phyloP scores from a whole-genome alignment of 1,140 invertebrate species.

The Cephus cinctus region DNA sequence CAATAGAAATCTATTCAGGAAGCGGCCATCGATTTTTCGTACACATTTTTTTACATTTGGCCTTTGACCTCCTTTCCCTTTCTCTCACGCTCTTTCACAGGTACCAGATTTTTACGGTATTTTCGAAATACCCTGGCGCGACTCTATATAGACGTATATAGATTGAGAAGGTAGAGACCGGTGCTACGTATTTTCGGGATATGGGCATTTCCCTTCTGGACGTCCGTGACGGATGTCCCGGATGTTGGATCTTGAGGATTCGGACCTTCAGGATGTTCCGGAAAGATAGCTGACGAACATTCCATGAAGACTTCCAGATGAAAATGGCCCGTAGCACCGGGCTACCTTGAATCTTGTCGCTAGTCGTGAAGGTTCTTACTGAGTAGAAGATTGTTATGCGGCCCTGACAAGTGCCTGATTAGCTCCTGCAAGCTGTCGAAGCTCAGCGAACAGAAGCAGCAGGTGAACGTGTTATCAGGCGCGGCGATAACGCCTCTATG shows the following conservation, averaged over 20 bases:
- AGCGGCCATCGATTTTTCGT: no score
- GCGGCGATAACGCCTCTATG: constrained; percentile 81
- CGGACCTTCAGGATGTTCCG: neutral
- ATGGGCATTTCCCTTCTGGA: no score
- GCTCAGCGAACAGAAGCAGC: constrained; percentile 80
- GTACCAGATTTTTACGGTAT: no score
- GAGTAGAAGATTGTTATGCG: constrained; percentile 80
- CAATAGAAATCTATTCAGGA: no score
- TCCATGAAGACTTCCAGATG: neutral
- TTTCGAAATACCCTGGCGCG: no score
- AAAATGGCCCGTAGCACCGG: constrained; percentile 23
- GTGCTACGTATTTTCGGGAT: no score
- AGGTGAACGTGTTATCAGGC: constrained; percentile 70
- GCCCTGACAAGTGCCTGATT: constrained; percentile 80
- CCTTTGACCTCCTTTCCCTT: no score
- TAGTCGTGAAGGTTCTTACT: constrained; percentile 81
- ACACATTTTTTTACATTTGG: no score
- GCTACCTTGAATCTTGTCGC: constrained; percentile 39
- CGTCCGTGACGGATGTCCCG: constrained; percentile 6
- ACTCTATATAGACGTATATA: no score
- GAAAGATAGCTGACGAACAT: neutral
- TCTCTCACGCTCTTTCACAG: no score
- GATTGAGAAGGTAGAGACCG: no score
- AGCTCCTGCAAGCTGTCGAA: constrained; percentile 82
- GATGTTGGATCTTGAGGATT: neutral